Conservation (phyloP, 1,140 invertebrate genomes). For the Antheraea mylitta region DNA sequence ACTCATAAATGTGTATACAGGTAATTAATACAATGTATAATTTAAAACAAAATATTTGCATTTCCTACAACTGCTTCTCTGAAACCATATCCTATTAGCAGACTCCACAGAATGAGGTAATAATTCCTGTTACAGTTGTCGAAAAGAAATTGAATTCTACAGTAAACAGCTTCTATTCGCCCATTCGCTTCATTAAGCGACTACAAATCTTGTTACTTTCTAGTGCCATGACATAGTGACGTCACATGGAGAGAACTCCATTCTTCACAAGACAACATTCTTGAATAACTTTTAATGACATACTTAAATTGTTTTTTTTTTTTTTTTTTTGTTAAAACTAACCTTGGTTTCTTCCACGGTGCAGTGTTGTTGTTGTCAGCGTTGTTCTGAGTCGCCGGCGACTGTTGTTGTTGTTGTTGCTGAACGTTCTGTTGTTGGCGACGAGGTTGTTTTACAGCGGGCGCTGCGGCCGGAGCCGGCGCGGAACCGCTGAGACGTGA, state of each 20-base stretch:
- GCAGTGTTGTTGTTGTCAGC: constrained; percentile 57
- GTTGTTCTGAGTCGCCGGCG: constrained; percentile 12
- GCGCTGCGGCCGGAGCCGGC: constrained; percentile 16
- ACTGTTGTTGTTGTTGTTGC: not conserved
- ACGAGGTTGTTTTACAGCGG: not conserved
- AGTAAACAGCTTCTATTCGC: too few species aligned
- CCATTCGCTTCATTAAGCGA: too few species aligned
- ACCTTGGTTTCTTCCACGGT: constrained; percentile 65
- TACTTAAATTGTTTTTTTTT: not conserved
- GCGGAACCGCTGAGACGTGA: constrained; percentile 46
- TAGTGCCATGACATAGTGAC: too few species aligned
- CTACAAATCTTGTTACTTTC: too few species aligned
- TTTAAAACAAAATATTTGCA: not conserved
- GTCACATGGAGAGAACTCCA: too few species aligned
- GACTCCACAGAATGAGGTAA: too few species aligned
- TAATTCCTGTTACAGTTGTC: too few species aligned
- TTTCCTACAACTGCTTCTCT: too few species aligned
- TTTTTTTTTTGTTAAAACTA: not conserved
- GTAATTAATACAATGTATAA: not conserved
- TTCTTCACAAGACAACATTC: too few species aligned
- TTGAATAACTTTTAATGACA: too few species aligned
- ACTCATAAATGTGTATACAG: not conserved
- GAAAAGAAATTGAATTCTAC: too few species aligned
- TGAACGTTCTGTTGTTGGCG: constrained; percentile 16
- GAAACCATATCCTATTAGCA: too few species aligned